Percentiles rank a stretch among this genome's conserved stretches.
These are phyloP conservation scores for Isaurus tuberculatus DNA, from an alignment of 92 coral and sea anemone species.

Conservation along the genomic window DNA sequence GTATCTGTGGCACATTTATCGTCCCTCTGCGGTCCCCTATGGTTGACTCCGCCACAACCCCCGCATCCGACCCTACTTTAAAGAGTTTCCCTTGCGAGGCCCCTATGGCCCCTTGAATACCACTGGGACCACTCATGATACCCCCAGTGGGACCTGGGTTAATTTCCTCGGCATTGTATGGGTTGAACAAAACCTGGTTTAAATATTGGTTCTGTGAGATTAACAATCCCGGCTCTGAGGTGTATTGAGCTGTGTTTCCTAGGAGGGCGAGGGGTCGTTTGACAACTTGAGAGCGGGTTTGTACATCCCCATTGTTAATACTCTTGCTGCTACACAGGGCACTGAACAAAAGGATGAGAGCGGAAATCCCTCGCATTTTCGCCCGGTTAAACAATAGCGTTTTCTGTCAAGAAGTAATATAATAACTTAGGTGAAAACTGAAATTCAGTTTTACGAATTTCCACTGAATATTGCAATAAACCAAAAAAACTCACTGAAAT, in stretches of 20 bases:
- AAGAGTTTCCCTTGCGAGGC: slow-evolving; percentile 22
- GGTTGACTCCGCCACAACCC: slow-evolving; percentile 1
- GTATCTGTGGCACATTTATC: background rate
- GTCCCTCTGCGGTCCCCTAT: slow-evolving; percentile 14
- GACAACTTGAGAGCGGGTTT: slow-evolving; percentile 20
- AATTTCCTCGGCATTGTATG: slow-evolving; percentile 18
- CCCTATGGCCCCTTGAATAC: slow-evolving; percentile 27
- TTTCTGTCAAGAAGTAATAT: background rate
- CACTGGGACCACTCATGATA: slow-evolving; percentile 15
- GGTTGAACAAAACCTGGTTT: slow-evolving; percentile 12
- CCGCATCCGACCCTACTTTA: background rate
- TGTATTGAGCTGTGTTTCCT: slow-evolving; percentile 10
- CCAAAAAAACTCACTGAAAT: too few species aligned
- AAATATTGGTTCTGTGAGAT: slow-evolving; percentile 24
- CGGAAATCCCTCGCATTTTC: background rate
- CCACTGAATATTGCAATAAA: too few species aligned
- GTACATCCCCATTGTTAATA: background rate
- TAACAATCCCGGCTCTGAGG: slow-evolving; percentile 3
- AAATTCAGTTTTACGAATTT: too few species aligned
- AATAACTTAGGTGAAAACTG: too few species aligned
- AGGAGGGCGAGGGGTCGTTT: slow-evolving; percentile 19
- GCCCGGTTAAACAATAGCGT: background rate
- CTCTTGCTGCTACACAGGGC: slow-evolving; percentile 41
- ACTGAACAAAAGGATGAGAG: background rate
- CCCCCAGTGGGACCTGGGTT: slow-evolving; percentile 33